Base-by-base conservation (phyloP, 2,113 vertebrate genomes). In the Alectura lathami region DNA sequence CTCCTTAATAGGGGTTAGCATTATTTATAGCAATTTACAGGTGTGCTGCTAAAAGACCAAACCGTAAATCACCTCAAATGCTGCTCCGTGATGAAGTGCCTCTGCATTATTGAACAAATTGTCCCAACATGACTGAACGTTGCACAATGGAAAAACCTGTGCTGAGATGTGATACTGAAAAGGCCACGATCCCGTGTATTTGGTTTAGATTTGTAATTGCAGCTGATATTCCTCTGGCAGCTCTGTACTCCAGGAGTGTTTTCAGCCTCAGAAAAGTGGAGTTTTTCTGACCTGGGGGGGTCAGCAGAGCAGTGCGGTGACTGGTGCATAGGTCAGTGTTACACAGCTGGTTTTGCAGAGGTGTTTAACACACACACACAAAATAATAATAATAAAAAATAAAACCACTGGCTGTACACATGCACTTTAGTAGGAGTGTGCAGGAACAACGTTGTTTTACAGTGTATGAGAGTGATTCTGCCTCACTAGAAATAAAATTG, bases 11-110 rank as follows among this genome's bases (percentile, higher is more conserved):
- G 48, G 81, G 36, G 36, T 89, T 89, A 50, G 81, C 45, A 30
- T 92, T 95, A 94, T 93, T 94, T 87, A 83, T 79, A 57, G 70
- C 30, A 0, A 66, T 92, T 91, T 95, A 73, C 86, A 93, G 94
- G 91, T 94, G 93, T 85, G 67, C 89, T 88, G 63, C 91, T 89
- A 8, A 48, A 92, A 73, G 93, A 63, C 36, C 2, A 40, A 69
- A 54, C 83, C 63, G 63, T 87, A 83, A 94, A 94, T 94, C 78
- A 70, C 63, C 45, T 70, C 74, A 50, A 38, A 62, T 56, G 64
- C 32, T 88, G 45, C 62, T 91, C 67, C 26, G 6, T 67, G 84
- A 89, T 91, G 62, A 85, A 97, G 45, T 54, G 70, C 42, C 59
- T 75, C 70, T 83, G 15, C 34, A 73, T 89, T 92, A 92, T 91